A percentile compares a stretch with the other conserved stretches of the same genome.
Evolutionary conservation across 2,113 vertebrate genomes (phyloP).

Genomic region (Ceyx margarethae): DNA sequence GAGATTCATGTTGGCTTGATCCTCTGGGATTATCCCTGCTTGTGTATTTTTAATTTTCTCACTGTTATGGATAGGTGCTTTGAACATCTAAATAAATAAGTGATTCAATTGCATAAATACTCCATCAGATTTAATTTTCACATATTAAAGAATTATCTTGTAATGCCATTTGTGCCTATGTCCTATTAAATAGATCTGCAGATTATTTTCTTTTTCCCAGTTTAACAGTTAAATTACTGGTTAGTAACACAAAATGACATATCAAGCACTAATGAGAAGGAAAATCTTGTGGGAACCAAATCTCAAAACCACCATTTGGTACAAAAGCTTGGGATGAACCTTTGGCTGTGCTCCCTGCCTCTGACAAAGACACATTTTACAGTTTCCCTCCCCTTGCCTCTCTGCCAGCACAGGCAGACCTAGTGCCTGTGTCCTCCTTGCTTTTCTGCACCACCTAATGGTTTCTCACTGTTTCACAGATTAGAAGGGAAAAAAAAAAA

Average conservation of each 20-base stretch:
- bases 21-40: background rate
- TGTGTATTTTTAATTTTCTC: conserved; percentile 1
- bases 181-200: background rate
- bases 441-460: conserved; percentile 12
- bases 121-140: background rate
- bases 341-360: background rate
- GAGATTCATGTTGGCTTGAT: background rate
- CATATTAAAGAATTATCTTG: background rate
- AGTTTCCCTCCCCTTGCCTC: background rate
- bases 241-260: background rate
- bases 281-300: background rate
- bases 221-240: background rate
- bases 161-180: background rate
- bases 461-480: background rate
- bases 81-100: background rate
- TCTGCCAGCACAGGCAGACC: background rate
- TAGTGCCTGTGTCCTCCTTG: background rate
- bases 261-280: background rate
- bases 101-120: background rate
- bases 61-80: background rate
- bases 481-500: accelerated
- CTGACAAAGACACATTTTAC: accelerated
- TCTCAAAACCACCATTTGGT: background rate
- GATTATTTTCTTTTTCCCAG: too few species aligned
- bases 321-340: background rate